These are phyloP conservation scores for Xiphophorus couchianus DNA, from an alignment of 2,113 vertebrate species.

Conservation along the genomic window DNA sequence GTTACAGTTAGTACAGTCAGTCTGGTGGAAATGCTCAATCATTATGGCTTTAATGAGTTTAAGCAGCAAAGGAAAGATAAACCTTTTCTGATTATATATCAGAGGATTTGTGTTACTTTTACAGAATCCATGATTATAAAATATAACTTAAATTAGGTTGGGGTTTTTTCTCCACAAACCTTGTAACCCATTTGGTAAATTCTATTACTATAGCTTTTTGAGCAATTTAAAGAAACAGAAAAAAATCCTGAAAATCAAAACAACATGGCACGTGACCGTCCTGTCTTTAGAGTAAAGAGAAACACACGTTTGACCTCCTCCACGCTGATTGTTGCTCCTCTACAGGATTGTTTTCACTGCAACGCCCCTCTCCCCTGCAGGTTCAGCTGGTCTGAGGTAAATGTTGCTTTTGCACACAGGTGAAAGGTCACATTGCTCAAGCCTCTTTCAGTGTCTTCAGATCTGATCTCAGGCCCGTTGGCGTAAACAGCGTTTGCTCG, in stretches of 20 bases:
- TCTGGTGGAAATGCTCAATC: neutral
- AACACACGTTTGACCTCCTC: constrained; percentile 8
- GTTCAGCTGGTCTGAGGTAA: constrained; percentile 69
- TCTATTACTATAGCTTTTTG: constrained; percentile 6
- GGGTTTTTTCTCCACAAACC: neutral
- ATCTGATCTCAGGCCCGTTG: constrained; percentile 28
- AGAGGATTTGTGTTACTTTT: neutral
- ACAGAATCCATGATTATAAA: neutral
- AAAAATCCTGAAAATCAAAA: neutral
- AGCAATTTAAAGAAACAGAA: constrained; percentile 14
- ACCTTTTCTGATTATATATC: neutral
- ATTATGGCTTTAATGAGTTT: neutral
- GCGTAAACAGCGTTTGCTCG: constrained; percentile 32
- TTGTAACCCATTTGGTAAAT: constrained; percentile 14
- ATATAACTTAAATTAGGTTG: neutral
- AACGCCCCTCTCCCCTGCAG: constrained; percentile 60
- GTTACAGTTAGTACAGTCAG: neutral
- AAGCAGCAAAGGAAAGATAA: neutral
- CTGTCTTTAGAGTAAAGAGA: constrained; percentile 2
- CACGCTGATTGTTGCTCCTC: constrained; percentile 16
- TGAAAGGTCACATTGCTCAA: constrained; percentile 36
- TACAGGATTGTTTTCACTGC: constrained; percentile 10
- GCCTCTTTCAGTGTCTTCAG: constrained; percentile 33
- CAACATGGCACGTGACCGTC: neutral
- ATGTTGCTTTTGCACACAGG: constrained; percentile 48